phyloP scores from a whole-genome alignment of 2,888 invertebrate genomes.

The Diloba caeruleocephala region DNA sequence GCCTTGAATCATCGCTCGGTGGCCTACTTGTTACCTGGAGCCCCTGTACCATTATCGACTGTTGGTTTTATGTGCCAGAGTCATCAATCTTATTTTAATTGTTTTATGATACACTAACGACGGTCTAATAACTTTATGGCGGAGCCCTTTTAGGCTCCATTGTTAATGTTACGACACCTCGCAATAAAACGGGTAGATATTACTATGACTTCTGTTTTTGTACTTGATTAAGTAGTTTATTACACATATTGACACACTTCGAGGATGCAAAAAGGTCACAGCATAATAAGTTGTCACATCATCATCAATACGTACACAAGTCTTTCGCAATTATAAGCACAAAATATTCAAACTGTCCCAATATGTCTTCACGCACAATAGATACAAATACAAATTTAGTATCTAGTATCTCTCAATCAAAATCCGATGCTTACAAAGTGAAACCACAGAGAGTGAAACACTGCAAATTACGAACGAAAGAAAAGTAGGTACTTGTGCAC shows the following conservation, averaged over 20 bases:
- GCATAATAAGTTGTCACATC: constrained; percentile 75
- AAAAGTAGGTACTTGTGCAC: constrained; percentile 61
- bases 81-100: constrained; percentile 77
- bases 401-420: constrained; percentile 55
- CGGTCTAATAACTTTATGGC: constrained; percentile 82
- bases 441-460: too few relatives aligned
- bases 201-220: constrained; percentile 62
- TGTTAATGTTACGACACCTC: constrained; percentile 75
- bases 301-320: constrained; percentile 62
- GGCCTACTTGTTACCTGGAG: constrained; percentile 67
- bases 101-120: constrained; percentile 78
- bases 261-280: constrained; percentile 80
- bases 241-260: constrained; percentile 77
- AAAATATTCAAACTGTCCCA: constrained; percentile 38
- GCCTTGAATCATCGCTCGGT: constrained; percentile 80
- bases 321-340: constrained; percentile 59
- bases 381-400: constrained; percentile 47
- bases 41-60: constrained; percentile 81
- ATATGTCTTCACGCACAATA: constrained; percentile 33
- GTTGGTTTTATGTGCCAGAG: constrained; percentile 67
- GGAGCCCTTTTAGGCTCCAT: constrained; percentile 85
- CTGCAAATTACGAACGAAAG: constrained; percentile 80
- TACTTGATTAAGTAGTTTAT: constrained; percentile 66
- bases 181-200: constrained; percentile 73
- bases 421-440: constrained; percentile 71